Conservation (phyloP, 2,888 invertebrate genomes). For the Ceratothoa steindachneri region DNA sequence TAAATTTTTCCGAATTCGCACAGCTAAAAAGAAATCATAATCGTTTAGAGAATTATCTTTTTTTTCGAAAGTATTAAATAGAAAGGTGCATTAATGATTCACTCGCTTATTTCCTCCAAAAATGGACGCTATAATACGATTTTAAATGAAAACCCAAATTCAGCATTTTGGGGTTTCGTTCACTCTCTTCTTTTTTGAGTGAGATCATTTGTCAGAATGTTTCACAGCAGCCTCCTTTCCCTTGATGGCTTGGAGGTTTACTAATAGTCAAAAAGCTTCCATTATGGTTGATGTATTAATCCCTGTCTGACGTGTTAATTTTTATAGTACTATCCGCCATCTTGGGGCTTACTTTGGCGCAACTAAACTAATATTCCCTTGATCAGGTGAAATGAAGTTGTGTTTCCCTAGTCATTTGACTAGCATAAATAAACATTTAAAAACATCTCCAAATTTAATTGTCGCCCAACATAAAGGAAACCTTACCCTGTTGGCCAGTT, state of each 20-base stretch:
- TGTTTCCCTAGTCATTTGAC: no score
- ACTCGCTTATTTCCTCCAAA: background rate
- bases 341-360: no score
- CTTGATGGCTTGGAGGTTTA: background rate
- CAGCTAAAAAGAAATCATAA: no score
- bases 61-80: no score
- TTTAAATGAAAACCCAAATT: conserved; percentile 3
- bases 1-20: no score
- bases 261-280: background rate
- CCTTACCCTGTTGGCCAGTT: background rate
- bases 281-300: conserved; percentile 5
- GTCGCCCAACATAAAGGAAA: background rate
- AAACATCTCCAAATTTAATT: background rate
- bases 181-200: background rate
- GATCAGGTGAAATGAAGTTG: no score
- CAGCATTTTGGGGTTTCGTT: conserved; percentile 9
- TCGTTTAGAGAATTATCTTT: no score
- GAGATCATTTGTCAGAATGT: background rate
- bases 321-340: background rate
- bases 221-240: background rate
- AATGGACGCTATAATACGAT: background rate
- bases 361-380: no score
- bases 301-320: conserved; percentile 7
- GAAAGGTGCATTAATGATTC: conserved; percentile 8
- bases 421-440: background rate